Base-by-base conservation (phyloP, 2,888 invertebrate genomes). In the Norana najaformis region DNA sequence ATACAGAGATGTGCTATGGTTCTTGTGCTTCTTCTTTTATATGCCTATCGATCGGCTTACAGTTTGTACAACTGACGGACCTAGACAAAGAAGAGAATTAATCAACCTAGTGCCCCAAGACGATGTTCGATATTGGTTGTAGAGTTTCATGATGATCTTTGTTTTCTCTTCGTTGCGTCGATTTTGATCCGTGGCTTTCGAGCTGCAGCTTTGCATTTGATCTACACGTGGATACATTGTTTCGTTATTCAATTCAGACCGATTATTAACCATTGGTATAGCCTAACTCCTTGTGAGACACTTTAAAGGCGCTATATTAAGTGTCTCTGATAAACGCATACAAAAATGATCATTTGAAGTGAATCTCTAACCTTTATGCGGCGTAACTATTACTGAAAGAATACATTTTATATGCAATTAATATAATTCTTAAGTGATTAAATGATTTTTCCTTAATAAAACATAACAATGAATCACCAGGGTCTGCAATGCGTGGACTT, bases 71-170 rank as follows among this genome's bases (percentile, higher is more conserved):
- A n/a, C 1, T 41, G 18, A 53, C 23, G 53, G 23, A n/a, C 23
- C 2, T 23, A 47, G 30, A n/a, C 13, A n/a, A 11, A 16, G 69
- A n/a, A 69, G 30, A n/a, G n/a, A 8, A 69, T 1, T 11, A 23
- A 47, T 16, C 13, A 37, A 85, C 85, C 85, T 85, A 6, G 37
- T 85, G 34, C 36, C 85, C 6, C n/a, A 85, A 37, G 37, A 85
- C 14, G 85, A 85, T 18, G 85, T 85, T 85, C 85, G 85, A 36
- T 36, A 85, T 85, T 85, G 85, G 36, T 85, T 85, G 37, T 36
- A 85, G 35, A 85, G 85, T n/a, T 37, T 35, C 85, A 85, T 85
- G 36, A 85, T 37, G 23, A 85, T 8, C 37, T 35, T 85, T 8
- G 34, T 85, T 16, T 37, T 85, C 85, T 85, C 85, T 18, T 85